These are phyloP conservation scores for Stichodactyla helianthus DNA, from an alignment of 64 coral and sea anemone genomes.

Conservation along the genomic window DNA sequence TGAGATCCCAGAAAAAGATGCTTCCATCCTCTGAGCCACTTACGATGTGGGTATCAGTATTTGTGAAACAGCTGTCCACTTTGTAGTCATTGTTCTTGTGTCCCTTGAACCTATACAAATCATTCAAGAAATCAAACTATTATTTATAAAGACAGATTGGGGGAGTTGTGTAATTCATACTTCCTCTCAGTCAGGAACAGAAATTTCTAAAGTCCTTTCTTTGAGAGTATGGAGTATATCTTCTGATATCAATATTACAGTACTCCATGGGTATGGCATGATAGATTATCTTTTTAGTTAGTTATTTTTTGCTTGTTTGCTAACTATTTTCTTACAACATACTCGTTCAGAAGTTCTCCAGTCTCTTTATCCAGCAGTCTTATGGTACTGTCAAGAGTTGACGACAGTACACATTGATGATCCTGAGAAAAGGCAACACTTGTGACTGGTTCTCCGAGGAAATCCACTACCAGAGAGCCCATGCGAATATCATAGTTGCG, in stretches of 20 bases:
- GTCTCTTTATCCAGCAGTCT: constrained; percentile 89
- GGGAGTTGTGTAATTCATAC: too few relatives aligned
- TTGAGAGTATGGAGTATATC: too few relatives aligned
- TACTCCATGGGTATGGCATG: too few relatives aligned
- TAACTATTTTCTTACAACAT: constrained; percentile 11
- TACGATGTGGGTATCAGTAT: constrained; percentile 74
- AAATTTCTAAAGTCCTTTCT: too few relatives aligned
- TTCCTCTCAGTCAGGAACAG: too few relatives aligned
- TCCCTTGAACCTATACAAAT: constrained; percentile 73
- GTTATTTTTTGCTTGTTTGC: too few relatives aligned
- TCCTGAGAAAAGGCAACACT: constrained; percentile 87
- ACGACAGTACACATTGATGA: constrained; percentile 77
- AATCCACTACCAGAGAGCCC: constrained; percentile 67
- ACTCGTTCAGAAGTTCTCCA: constrained; percentile 93
- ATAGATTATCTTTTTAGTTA: too few relatives aligned
- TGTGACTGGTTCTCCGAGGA: constrained; percentile 85
- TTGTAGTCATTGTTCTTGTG: constrained; percentile 92
- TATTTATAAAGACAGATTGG: too few relatives aligned
- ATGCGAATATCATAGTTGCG: constrained; percentile 95
- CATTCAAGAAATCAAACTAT: neutral
- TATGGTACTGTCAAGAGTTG: constrained; percentile 82
- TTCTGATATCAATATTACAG: too few relatives aligned
- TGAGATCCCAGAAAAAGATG: constrained; percentile 87
- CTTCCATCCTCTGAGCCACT: constrained; percentile 92
- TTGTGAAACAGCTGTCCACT: constrained; percentile 85